Evolutionary conservation across 2,113 vertebrate genomes (phyloP).

Genomic region (Ardeotis arabs): DNA sequence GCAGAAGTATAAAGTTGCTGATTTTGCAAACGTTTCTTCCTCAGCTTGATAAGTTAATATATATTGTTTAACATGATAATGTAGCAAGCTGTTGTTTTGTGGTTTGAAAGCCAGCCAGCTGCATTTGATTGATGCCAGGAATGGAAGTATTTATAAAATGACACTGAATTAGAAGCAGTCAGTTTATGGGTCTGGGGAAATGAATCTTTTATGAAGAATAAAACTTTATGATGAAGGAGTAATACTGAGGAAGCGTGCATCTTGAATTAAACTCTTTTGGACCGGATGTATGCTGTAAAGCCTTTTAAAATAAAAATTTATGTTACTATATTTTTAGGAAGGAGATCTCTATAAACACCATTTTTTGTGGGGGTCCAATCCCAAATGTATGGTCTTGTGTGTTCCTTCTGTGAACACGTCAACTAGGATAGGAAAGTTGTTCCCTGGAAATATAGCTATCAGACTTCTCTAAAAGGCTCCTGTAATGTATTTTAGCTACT

Average conservation of each 20-base stretch:
- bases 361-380: neutral
- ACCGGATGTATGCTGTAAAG: neutral
- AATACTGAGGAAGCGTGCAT: constrained; percentile 18
- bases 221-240: constrained; percentile 70
- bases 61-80: constrained; percentile 63
- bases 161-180: constrained; percentile 70
- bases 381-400: neutral
- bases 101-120: constrained; percentile 61
- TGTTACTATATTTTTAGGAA: neutral
- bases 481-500: neutral
- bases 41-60: constrained; percentile 61
- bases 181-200: constrained; percentile 72
- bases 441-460: neutral
- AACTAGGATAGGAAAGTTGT: neutral
- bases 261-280: constrained; percentile 46
- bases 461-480: neutral
- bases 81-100: constrained; percentile 73
- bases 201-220: constrained; percentile 78
- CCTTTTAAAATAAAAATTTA: neutral
- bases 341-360: neutral
- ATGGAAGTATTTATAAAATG: constrained; percentile 74
- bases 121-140: constrained; percentile 69
- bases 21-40: constrained; percentile 63
- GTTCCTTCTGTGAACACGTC: neutral
- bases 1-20: constrained; percentile 18